Base-by-base conservation (phyloP, 2,113 vertebrate species). In the Antigone vipio region DNA sequence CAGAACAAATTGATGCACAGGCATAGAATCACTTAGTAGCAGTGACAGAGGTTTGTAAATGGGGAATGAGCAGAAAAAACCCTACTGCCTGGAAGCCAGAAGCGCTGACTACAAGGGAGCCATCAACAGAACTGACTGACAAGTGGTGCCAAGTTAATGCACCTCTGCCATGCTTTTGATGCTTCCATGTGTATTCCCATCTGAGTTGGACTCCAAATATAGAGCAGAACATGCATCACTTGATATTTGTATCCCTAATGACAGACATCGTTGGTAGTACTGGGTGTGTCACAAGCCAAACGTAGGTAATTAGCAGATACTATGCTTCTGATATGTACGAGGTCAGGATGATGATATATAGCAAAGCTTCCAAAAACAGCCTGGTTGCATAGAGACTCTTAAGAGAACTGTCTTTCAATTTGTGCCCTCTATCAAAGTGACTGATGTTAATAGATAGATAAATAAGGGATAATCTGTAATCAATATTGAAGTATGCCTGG, bases 281-380 rank as follows among this genome's bases (percentile, higher is more conserved):
- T 40, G 15, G 15, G 27, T 72, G 12, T 12, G 29, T 8, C 58
- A 76, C 38, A 56, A 55, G 40, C 35, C 63, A 73, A 63, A 35
- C 16, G 22, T 3, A 49, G 35, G 20, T 15, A 67, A 80, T 23
- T 13, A 50, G 27, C 26, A 92, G 59, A 52, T 26, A n/a, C 5
- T 12, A 13, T 0, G 1, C 38, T 89, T 8, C 21, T 35, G 32
- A 50, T 79, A 49, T 0, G 0, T 16, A 72, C n/a, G 63, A 29
- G 23, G 27, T 24, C 52, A 79, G 18, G 11, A 4, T 29, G 66
- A 79, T 30, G 11, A 58, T 5, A 58, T 1, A 69, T 16, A 53
- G 23, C 8, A 21, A 76, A 58, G 29, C 24, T 86, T 79, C 38
- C 40, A 40, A 85, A 92, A 69, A 5, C 23, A 83, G 32, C 7